These are phyloP conservation scores for Semibalanus balanoides DNA, from an alignment of 1,140 invertebrate genomes.

Conservation along the genomic window DNA sequence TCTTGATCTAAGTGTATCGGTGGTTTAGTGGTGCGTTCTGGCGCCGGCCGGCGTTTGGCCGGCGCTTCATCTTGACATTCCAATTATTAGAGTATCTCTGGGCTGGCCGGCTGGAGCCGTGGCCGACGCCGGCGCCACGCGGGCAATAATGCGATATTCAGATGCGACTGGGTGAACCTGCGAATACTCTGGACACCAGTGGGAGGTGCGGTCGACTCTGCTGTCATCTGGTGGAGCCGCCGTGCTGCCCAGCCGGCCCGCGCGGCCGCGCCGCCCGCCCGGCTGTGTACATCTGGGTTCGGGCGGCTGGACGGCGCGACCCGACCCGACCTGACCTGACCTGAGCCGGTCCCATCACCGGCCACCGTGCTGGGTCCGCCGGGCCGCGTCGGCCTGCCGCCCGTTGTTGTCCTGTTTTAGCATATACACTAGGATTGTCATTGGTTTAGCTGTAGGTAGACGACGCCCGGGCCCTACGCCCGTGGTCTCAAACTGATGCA, in stretches of 20 bases:
- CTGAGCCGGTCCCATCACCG: too few relatives aligned
- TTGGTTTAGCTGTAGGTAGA: not conserved
- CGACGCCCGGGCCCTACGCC: not conserved
- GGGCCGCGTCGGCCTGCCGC: too few relatives aligned
- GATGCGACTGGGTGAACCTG: not conserved
- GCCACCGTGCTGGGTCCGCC: too few relatives aligned
- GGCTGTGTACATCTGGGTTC: not conserved
- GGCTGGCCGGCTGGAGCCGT: too few relatives aligned
- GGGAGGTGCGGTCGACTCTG: too few relatives aligned
- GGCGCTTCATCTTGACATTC: not conserved
- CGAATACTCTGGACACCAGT: not conserved
- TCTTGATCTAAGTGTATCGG: not conserved
- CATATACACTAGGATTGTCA: conserved; percentile 2
- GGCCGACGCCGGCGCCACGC: too few relatives aligned
- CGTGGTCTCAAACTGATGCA: not conserved
- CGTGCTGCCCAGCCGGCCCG: too few relatives aligned
- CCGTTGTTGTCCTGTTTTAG: not conserved
- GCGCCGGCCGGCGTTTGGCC: not conserved
- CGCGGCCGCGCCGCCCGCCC: too few relatives aligned
- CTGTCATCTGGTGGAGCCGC: too few relatives aligned
- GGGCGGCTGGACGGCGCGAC: too few relatives aligned
- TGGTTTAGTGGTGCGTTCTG: not conserved
- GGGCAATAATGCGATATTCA: not conserved
- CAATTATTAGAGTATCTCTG: not conserved
- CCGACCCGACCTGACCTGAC: too few relatives aligned